Conservation (phyloP, 2,888 invertebrate species). For the Cerceris rybyensis region DNA sequence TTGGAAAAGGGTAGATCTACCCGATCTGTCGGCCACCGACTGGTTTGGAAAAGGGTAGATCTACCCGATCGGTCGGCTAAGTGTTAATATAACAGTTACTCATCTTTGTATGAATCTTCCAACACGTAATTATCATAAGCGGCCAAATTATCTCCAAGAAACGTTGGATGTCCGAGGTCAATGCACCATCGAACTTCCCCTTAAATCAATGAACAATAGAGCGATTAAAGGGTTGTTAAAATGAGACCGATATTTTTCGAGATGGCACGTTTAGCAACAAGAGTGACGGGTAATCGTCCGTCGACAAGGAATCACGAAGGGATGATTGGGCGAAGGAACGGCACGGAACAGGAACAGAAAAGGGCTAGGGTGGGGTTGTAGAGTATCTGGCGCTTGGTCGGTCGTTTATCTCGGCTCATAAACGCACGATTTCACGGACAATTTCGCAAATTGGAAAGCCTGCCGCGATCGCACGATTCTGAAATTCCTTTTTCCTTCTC, state of each 20-base stretch:
- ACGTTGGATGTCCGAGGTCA: too few relatives aligned
- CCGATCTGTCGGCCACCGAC: too few relatives aligned
- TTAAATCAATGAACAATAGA: too few relatives aligned
- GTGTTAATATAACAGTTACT: too few relatives aligned
- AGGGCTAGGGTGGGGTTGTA: slow-evolving; percentile 3
- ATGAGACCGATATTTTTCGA: slow-evolving; percentile 1
- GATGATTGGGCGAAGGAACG: slow-evolving; percentile 20
- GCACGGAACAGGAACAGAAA: neutral
- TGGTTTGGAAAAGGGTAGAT: too few relatives aligned
- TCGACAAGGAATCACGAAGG: slow-evolving; percentile 1
- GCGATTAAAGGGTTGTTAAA: too few relatives aligned
- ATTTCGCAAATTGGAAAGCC: slow-evolving; percentile 74
- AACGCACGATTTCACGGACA: slow-evolving; percentile 74
- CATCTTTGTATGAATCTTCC: too few relatives aligned
- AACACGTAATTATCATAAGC: too few relatives aligned
- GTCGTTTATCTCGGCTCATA: slow-evolving; percentile 71
- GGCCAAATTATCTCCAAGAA: too few relatives aligned
- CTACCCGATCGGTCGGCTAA: too few relatives aligned
- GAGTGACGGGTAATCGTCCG: slow-evolving; percentile 16
- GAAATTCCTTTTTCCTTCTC: slow-evolving; percentile 40
- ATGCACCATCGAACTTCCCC: too few relatives aligned
- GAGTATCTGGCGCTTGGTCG: slow-evolving; percentile 22
- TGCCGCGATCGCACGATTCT: slow-evolving; percentile 53
- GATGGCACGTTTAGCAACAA: slow-evolving; percentile 30
- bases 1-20: too few relatives aligned